Evolutionary conservation across 2,888 invertebrate genomes (phyloP).

Genomic region (Stegana nigrithorax): DNA sequence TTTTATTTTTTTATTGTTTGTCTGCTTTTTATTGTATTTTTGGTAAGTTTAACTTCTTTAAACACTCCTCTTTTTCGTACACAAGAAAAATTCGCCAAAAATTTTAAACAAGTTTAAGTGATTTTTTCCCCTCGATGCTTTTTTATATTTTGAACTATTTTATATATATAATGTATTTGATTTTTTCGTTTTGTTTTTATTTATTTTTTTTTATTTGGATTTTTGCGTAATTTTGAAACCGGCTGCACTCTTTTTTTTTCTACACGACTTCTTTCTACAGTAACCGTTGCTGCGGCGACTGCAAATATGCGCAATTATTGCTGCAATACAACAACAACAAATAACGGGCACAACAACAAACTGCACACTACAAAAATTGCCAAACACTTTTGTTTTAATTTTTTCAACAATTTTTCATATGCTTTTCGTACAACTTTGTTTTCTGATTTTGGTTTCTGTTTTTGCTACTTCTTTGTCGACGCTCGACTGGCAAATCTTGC

Average conservation of each 20-base stretch:
- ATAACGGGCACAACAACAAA: constrained; percentile 9
- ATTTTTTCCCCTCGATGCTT: background rate
- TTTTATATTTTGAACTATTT: constrained; percentile 37
- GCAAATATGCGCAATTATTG: constrained; percentile 46
- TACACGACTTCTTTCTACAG: constrained; percentile 27
- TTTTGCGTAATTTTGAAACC: constrained; percentile 56
- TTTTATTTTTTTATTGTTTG: constrained; percentile 12
- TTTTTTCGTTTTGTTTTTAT: constrained; percentile 16
- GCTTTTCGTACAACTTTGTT: background rate
- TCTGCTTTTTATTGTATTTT: constrained; percentile 8
- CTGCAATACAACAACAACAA: constrained; percentile 44
- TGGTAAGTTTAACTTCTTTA: too few species aligned
- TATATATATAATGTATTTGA: constrained; percentile 38
- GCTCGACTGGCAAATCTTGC: constrained; percentile 63
- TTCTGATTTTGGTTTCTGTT: background rate
- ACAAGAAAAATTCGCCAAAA: constrained; percentile 34
- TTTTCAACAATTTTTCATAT: background rate
- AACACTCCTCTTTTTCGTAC: too few species aligned
- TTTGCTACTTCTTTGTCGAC: constrained; percentile 41
- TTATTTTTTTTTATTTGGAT: constrained; percentile 27
- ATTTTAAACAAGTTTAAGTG: background rate
- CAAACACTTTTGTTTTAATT: constrained; percentile 28
- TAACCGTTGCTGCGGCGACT: constrained; percentile 41
- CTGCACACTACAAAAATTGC: constrained; percentile 39
- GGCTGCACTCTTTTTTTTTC: constrained; percentile 55